Evolutionary conservation across 2,113 vertebrate species (phyloP).

Genomic region (Bos taurus): DNA sequence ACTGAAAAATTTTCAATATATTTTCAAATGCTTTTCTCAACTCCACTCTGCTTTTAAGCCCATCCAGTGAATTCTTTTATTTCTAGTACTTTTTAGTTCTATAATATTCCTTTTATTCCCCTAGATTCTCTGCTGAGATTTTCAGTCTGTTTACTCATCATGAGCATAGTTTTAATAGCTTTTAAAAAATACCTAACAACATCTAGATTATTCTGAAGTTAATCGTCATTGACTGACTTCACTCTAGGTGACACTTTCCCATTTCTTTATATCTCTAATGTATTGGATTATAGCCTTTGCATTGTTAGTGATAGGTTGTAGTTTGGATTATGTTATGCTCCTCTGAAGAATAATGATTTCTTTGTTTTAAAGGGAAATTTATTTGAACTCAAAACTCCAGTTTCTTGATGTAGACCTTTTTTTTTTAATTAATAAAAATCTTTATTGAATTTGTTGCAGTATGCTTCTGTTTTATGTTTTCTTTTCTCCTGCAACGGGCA

Average conservation of each 20-base stretch:
- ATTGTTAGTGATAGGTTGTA: not conserved
- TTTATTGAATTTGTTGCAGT: not conserved
- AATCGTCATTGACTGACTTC: not conserved
- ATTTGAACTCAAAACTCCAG: not conserved
- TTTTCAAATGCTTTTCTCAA: not conserved
- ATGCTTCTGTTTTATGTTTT: not conserved
- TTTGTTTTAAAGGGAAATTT: not conserved
- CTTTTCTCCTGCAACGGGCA: not conserved
- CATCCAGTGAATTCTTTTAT: not conserved
- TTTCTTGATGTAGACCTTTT: not conserved
- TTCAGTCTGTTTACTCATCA: not conserved
- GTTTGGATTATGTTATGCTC: not conserved
- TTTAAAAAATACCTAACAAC: not conserved
- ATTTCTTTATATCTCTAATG: not conserved
- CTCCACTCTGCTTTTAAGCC: not conserved
- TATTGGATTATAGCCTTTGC: not conserved
- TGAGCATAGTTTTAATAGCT: not conserved
- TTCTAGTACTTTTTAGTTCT: not conserved
- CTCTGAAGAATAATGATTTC: not conserved
- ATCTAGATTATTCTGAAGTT: not conserved
- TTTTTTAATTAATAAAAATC: not conserved
- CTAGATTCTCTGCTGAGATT: not conserved
- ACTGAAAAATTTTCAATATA: not conserved
- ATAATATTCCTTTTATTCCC: not conserved
- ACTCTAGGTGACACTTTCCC: not conserved